Conservation (phyloP, 2,113 vertebrate genomes). For the Formicarius rufipectus region DNA sequence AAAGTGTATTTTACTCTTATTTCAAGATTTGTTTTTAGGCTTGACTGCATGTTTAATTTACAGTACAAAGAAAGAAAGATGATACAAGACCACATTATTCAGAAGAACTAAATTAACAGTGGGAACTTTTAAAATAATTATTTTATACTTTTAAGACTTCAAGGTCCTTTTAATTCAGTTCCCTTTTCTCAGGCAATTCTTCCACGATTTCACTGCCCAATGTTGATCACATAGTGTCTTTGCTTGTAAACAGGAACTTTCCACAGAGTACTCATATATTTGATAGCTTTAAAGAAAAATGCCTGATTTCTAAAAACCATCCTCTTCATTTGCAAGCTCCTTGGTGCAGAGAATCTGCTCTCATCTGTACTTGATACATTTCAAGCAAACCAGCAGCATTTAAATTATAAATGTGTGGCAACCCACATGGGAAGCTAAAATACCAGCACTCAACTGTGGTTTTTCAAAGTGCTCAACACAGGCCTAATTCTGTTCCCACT, state of each 20-base stretch:
- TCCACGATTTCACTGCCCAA: not conserved
- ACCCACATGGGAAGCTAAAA: constrained; percentile 63
- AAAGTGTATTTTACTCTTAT: not conserved
- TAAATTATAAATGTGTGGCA: constrained; percentile 58
- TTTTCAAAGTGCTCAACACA: constrained; percentile 59
- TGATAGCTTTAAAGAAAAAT: not conserved
- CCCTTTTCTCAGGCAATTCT: not conserved
- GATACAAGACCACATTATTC: not conserved
- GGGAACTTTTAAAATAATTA: not conserved
- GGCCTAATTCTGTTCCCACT: constrained; percentile 52
- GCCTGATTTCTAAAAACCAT: not conserved
- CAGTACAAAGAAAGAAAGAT: not conserved
- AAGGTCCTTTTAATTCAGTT: not conserved
- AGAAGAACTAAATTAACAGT: not conserved
- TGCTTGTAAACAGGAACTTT: not conserved
- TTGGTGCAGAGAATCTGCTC: constrained; percentile 9
- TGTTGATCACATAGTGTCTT: not conserved
- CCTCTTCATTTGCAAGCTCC: constrained; percentile 12
- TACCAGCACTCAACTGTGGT: constrained; percentile 48
- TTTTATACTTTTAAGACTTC: not conserved
- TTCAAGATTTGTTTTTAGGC: not conserved
- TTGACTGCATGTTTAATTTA: not conserved
- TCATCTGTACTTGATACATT: constrained; percentile 35
- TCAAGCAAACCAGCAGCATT: constrained; percentile 30
- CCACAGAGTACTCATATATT: not conserved